These are phyloP conservation scores for Siniperca chuatsi DNA, from an alignment of 2,113 vertebrate genomes.

Conservation along the genomic window DNA sequence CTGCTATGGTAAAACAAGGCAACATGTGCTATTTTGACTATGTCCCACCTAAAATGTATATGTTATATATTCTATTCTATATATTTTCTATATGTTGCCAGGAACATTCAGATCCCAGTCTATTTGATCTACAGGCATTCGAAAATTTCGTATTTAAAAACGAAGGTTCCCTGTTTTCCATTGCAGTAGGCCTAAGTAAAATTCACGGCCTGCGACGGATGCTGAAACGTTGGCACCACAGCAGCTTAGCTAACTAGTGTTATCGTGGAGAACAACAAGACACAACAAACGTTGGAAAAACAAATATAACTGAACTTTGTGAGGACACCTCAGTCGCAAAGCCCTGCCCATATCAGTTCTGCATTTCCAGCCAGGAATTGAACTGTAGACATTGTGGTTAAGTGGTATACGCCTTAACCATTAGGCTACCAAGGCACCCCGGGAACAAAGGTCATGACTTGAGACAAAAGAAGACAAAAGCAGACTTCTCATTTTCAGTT, in stretches of 20 bases:
- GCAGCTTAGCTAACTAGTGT: neutral
- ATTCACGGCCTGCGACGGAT: neutral
- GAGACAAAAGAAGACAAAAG: no score
- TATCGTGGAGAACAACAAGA: neutral
- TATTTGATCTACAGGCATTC: no score
- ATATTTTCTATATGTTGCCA: no score
- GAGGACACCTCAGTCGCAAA: neutral
- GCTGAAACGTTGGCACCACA: neutral
- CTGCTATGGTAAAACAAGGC: neutral
- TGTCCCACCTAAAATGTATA: no score
- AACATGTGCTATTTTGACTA: neutral
- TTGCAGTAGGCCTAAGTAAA: no score
- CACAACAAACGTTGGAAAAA: neutral
- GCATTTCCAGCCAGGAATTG: neutral
- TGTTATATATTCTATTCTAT: no score
- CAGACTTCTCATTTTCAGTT: neutral
- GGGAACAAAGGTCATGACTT: neutral
- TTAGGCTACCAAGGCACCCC: neutral
- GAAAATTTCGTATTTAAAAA: no score
- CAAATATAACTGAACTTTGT: neutral
- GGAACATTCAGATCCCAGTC: neutral
- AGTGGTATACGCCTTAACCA: neutral
- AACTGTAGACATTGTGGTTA: neutral
- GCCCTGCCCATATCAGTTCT: neutral
- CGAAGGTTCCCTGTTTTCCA: no score